Evolutionary conservation across 2,797 vertebrate species (phyloP).

Genomic region (Tympanoctomys barrerae): DNA sequence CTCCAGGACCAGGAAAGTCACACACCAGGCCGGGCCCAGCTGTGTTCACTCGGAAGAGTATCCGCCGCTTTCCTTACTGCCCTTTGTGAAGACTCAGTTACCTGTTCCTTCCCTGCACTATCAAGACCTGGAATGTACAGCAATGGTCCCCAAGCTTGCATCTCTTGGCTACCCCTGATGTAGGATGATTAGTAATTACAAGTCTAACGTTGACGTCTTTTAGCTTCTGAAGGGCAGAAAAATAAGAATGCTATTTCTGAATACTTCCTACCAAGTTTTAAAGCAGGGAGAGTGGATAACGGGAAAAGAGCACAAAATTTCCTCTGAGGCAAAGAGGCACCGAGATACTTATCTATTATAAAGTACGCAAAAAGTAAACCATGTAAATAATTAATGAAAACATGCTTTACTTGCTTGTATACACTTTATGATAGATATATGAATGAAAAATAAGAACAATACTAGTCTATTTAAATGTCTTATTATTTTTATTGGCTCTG

Average conservation of each 20-base stretch:
- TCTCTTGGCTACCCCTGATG: background rate
- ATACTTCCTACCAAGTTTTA: background rate
- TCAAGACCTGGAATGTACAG: background rate
- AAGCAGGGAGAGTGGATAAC: background rate
- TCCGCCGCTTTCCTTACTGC: background rate
- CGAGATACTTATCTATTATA: background rate
- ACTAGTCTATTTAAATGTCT: background rate
- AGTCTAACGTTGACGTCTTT: background rate
- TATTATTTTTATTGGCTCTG: constrained; percentile 24
- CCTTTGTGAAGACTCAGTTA: background rate
- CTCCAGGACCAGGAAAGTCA: background rate
- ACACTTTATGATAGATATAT: too few species aligned
- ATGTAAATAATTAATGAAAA: background rate
- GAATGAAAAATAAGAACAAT: background rate
- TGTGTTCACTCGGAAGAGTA: background rate
- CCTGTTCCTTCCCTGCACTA: background rate
- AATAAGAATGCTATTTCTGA: background rate
- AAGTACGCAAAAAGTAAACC: background rate
- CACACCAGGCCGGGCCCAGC: background rate
- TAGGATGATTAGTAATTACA: constrained; percentile 20
- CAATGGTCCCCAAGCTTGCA: background rate
- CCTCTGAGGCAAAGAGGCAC: background rate
- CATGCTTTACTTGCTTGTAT: too few species aligned
- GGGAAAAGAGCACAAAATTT: background rate
- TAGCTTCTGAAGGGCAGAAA: background rate